These are phyloP conservation scores for Drosophila kanapiae DNA, from an alignment of 1,140 invertebrate genomes.

Conservation along the genomic window DNA sequence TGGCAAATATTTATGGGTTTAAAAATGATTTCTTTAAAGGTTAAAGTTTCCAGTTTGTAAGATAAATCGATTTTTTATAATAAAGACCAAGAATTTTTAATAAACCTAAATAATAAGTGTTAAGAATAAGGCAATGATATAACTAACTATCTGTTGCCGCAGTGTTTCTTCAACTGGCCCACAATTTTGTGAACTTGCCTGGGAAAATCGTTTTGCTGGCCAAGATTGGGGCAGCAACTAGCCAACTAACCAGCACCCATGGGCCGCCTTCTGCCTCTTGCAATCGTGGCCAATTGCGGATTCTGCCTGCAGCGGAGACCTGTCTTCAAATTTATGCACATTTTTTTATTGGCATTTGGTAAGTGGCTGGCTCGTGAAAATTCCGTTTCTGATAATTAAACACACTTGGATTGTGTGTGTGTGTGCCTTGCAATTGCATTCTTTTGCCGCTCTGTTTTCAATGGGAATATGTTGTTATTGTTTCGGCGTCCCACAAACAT, in stretches of 20 bases:
- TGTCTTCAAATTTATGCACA: slow-evolving; percentile 70
- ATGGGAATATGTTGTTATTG: slow-evolving; percentile 17
- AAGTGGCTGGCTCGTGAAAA: slow-evolving; percentile 57
- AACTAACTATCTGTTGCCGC: background rate
- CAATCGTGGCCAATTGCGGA: slow-evolving; percentile 31
- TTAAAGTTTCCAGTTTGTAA: background rate
- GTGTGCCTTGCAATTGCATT: slow-evolving; percentile 33
- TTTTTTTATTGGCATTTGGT: slow-evolving; percentile 66
- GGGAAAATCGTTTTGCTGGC: slow-evolving; percentile 34
- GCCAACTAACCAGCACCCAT: background rate
- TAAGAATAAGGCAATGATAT: too few relatives aligned
- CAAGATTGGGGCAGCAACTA: slow-evolving; percentile 29
- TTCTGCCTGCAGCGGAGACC: slow-evolving; percentile 39
- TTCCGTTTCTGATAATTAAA: slow-evolving; percentile 64
- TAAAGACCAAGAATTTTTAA: background rate
- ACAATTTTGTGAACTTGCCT: slow-evolving; percentile 29
- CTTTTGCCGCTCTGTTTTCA: slow-evolving; percentile 17
- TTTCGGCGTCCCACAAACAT: slow-evolving; percentile 49
- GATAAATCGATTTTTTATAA: too few relatives aligned
- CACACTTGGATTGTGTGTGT: slow-evolving; percentile 30
- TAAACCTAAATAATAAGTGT: too few relatives aligned
- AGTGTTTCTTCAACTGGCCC: slow-evolving; percentile 7
- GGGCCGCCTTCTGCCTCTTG: background rate
- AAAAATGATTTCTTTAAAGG: slow-evolving; percentile 13
- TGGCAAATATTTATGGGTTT: slow-evolving; percentile 1